Evolutionary conservation across 2,113 vertebrate species (phyloP), one percentile per base, ranked within the genome.

Genomic region (Drymodes brunneopygia): DNA sequence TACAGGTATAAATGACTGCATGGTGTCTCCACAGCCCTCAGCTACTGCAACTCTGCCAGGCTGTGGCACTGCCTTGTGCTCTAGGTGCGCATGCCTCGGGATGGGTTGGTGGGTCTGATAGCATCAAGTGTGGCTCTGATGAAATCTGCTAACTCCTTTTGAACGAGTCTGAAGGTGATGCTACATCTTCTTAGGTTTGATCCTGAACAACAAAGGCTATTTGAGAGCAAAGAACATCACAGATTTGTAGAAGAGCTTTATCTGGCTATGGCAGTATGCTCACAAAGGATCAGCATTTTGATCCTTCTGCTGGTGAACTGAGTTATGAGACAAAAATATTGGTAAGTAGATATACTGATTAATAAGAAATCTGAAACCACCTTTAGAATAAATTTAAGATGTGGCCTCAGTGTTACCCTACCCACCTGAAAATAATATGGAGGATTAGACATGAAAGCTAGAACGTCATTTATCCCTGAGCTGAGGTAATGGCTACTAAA

Each of bases 361-460:
- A 94, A 62, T 94, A 84, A 72, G 94, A 91, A 92, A 94, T 42
- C 57, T 89, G 73, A 96, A 91, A 92, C 86, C 54, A 89, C 36
- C 86, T 94, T 81, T 75, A 95, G 81, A 96, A 92, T 57, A 89
- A 89, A 92, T 64, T 57, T 89, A 78, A 89, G 65, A 86, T 61
- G 65, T 61, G 66, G 83, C 53, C 83, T 92, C 86, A 71, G n/a
- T 60, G 72, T 65, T 67, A 94, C 48, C 57, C 57, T 92, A 72
- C 72, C 77, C 94, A 95, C 89, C 73, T 94, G 88, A 95, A 96
- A 95, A 94, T 91, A 81, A 95, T 92, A 87, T 24, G 65, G 71
- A 74, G 92, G 91, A 94, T 95, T 95, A 97, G 40, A 94, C 94
- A 95, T 92, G 73, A 95, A 95, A 96, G 92, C n/a, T 86, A 83